A percentile compares a stretch with the other conserved stretches of the same genome.
These are phyloP conservation scores for Actinernus sp. DNA, from an alignment of 92 coral and sea anemone species.

Conservation along the genomic window DNA sequence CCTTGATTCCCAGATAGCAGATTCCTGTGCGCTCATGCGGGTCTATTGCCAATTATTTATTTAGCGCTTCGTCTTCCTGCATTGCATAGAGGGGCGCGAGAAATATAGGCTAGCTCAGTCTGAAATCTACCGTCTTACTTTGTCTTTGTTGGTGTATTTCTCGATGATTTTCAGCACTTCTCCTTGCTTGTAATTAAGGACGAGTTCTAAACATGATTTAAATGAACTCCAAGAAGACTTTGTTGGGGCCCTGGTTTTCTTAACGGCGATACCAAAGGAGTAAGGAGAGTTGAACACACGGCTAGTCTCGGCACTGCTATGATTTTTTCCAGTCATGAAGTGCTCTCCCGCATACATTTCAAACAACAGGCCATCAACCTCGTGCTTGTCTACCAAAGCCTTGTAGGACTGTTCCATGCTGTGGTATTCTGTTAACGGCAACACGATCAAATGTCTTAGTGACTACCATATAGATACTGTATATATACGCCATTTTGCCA, in stretches of 20 bases:
- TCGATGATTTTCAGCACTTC: neutral
- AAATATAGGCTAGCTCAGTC: neutral
- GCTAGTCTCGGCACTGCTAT: neutral
- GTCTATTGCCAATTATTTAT: no score
- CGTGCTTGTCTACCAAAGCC: conserved; percentile 7
- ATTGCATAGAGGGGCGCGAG: no score
- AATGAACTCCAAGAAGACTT: neutral
- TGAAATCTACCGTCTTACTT: neutral
- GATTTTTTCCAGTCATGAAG: conserved; percentile 1
- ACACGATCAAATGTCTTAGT: neutral
- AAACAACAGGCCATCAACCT: conserved; percentile 28
- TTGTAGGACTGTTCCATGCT: conserved; percentile 21
- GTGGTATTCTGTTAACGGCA: neutral
- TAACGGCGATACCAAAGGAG: neutral
- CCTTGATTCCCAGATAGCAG: no score
- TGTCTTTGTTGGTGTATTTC: neutral
- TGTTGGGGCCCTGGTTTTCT: neutral
- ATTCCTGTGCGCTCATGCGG: no score
- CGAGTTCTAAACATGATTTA: neutral
- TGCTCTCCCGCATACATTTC: conserved; percentile 23
- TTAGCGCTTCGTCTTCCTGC: no score
- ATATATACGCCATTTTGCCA: no score
- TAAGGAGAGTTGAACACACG: neutral
- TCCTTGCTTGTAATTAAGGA: neutral
- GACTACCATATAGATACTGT: neutral